Evolutionary conservation across 2,113 vertebrate species (phyloP).

Genomic region (Lepidothrix coronata): DNA sequence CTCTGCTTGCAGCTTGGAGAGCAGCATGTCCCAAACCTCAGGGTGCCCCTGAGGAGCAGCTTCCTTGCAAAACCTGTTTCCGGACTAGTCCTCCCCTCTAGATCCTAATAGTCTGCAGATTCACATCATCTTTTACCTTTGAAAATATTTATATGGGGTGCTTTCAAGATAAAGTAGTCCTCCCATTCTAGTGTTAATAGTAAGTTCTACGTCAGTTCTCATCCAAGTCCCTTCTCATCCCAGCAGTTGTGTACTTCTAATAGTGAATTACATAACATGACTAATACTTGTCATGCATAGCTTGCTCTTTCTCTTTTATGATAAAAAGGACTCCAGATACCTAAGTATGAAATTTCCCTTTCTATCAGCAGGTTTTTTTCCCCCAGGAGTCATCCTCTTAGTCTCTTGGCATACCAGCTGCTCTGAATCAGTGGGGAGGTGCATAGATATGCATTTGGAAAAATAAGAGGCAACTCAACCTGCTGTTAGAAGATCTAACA

Average conservation of each 20-base stretch:
- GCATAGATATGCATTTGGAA: neutral
- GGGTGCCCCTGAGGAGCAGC: neutral
- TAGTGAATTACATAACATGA: neutral
- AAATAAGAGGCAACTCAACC: neutral
- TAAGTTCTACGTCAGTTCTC: neutral
- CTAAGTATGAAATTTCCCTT: neutral
- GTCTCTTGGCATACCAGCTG: neutral
- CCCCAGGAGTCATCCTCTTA: neutral
- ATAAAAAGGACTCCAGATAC: neutral
- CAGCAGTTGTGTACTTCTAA: neutral
- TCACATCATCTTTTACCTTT: neutral
- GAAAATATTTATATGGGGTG: neutral
- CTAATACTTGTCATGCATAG: neutral
- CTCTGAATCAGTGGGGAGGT: neutral
- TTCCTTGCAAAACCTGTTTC: neutral
- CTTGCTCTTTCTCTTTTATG: neutral
- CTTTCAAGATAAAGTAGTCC: neutral
- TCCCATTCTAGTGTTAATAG: neutral
- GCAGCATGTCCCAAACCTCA: neutral
- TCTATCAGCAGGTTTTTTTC: neutral
- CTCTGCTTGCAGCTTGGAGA: neutral
- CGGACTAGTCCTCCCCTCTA: neutral
- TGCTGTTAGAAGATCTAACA: constrained; percentile 3
- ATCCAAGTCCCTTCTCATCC: neutral
- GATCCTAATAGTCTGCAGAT: neutral